Conservation (phyloP, 2,113 vertebrate species). For the Saccopteryx leptura region DNA sequence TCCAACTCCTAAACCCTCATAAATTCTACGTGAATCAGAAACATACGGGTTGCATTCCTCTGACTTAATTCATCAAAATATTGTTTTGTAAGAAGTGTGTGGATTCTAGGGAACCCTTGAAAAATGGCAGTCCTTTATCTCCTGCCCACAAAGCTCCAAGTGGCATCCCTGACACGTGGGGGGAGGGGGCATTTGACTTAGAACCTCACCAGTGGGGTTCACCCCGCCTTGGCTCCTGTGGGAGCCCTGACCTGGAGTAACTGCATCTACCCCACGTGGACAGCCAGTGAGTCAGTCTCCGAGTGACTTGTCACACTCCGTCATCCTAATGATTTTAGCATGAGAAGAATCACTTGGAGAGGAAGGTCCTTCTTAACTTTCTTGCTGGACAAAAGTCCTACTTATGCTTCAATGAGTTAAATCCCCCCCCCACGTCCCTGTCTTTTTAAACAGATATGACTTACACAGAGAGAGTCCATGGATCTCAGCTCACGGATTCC, state of each 20-base stretch:
- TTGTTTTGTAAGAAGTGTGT: slow-evolving; percentile 16
- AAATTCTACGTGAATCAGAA: slow-evolving; percentile 51
- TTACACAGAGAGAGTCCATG: background rate
- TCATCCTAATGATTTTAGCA: background rate
- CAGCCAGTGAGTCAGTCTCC: background rate
- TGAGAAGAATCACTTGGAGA: background rate
- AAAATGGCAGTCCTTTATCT: background rate
- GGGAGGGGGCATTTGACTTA: too few relatives aligned
- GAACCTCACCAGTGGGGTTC: background rate
- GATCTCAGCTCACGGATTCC: background rate
- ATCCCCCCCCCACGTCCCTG: background rate
- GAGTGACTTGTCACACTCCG: background rate
- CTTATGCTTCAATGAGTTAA: background rate
- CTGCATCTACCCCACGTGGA: background rate
- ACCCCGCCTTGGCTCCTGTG: background rate
- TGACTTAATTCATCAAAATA: slow-evolving; percentile 34
- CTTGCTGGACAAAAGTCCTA: background rate
- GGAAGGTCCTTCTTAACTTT: background rate
- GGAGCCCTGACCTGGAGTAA: background rate
- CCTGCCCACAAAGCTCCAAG: background rate
- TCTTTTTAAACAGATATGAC: background rate
- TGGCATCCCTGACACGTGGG: background rate
- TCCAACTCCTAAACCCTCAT: slow-evolving; percentile 9
- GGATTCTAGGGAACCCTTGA: background rate
- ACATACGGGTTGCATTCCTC: slow-evolving; percentile 22